phyloP scores from a whole-genome alignment of 2,113 vertebrate species.

The Cynopterus brachyotis region DNA sequence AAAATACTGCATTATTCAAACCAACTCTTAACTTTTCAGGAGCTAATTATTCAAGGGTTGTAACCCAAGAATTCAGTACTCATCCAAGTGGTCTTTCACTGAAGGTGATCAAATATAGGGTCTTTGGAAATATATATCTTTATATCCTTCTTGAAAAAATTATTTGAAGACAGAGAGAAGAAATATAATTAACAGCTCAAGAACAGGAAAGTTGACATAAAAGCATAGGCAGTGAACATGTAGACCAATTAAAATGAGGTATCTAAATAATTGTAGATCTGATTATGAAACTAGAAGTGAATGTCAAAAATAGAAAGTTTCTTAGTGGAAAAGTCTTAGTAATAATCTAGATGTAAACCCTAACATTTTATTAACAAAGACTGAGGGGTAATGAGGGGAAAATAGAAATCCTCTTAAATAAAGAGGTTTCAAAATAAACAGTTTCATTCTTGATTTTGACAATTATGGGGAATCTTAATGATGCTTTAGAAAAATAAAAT shows the following conservation, averaged over 20 bases:
- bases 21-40: background rate
- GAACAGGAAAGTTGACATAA: background rate
- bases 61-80: constrained; percentile 11
- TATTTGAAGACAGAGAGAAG: constrained; percentile 6
- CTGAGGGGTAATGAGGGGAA: background rate
- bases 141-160: constrained; percentile 23
- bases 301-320: background rate
- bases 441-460: constrained; percentile 7
- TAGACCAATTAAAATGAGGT: constrained; percentile 32
- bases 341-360: background rate
- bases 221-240: constrained; percentile 4
- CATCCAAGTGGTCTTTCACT: background rate
- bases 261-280: constrained; percentile 31
- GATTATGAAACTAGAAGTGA: constrained; percentile 13
- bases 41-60: constrained; percentile 35
- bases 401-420: background rate
- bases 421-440: background rate
- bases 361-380: constrained; percentile 18
- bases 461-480: background rate
- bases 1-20: constrained; percentile 8
- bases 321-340: background rate
- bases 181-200: constrained; percentile 24
- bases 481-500: background rate
- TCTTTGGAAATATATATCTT: background rate
- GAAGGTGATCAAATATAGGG: constrained; percentile 1